Conservation (phyloP, 2,113 vertebrate species). For the Catharus fuscescens region DNA sequence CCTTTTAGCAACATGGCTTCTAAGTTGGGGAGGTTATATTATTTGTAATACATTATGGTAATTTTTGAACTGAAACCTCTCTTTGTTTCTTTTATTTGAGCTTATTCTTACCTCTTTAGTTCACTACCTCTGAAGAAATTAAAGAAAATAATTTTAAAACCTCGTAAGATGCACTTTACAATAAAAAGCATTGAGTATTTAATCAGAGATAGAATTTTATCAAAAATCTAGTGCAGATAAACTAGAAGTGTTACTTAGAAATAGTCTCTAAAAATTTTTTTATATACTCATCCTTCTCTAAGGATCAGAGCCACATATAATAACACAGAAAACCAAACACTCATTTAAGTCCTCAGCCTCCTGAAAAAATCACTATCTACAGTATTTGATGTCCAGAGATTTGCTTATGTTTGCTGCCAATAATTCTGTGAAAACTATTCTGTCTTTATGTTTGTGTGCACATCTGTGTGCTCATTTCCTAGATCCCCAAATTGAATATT, state of each 20-base stretch:
- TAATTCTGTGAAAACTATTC: not conserved
- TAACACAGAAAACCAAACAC: not conserved
- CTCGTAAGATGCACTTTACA: not conserved
- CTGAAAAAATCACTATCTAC: not conserved
- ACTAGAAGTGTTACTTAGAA: not conserved
- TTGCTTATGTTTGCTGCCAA: not conserved
- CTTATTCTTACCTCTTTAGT: not conserved
- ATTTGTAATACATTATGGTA: not conserved
- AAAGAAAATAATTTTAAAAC: not conserved
- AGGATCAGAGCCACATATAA: not conserved
- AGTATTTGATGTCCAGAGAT: not conserved
- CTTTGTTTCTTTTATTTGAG: not conserved
- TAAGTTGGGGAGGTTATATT: accelerated
- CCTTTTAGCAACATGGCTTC: not conserved
- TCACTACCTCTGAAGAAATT: not conserved
- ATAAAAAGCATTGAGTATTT: not conserved
- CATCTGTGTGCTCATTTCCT: not conserved
- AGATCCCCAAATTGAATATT: not conserved
- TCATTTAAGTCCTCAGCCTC: not conserved
- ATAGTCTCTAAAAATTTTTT: not conserved
- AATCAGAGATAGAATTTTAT: not conserved
- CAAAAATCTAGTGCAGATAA: not conserved
- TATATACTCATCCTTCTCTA: not conserved
- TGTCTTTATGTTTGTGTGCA: not conserved
- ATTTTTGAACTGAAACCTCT: not conserved